Evolutionary conservation across 2,888 invertebrate genomes (phyloP).

Genomic region (Asteroscopus sphinx): DNA sequence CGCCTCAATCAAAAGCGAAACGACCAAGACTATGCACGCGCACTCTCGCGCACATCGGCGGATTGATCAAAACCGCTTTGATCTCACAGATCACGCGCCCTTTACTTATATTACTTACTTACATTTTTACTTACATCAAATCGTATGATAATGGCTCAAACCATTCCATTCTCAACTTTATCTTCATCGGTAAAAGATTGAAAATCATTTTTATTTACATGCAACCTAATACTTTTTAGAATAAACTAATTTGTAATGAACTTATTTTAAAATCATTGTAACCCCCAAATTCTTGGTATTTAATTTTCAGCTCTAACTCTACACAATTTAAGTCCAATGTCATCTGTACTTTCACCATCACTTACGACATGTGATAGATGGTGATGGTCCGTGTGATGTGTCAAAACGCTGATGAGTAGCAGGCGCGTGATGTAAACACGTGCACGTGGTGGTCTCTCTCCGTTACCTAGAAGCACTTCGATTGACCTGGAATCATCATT

Average conservation of each 20-base stretch:
- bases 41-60: slow-evolving; percentile 72
- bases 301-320: slow-evolving; percentile 28
- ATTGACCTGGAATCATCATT: slow-evolving; percentile 55
- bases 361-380: slow-evolving; percentile 37
- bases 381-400: slow-evolving; percentile 73
- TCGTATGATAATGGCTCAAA: slow-evolving; percentile 53
- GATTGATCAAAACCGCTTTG: slow-evolving; percentile 84
- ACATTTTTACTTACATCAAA: slow-evolving; percentile 71
- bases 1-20: slow-evolving; percentile 59
- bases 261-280: slow-evolving; percentile 36
- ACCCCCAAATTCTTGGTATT: slow-evolving; percentile 1
- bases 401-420: slow-evolving; percentile 86
- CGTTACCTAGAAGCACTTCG: slow-evolving; percentile 58
- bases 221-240: slow-evolving; percentile 44
- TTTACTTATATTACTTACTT: slow-evolving; percentile 86
- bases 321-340: slow-evolving; percentile 38
- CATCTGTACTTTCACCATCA: background rate
- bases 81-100: slow-evolving; percentile 85
- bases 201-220: slow-evolving; percentile 21
- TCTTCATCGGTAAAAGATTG: background rate
- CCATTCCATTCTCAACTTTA: slow-evolving; percentile 44
- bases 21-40: slow-evolving; percentile 73
- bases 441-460: slow-evolving; percentile 70
- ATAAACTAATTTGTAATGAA: slow-evolving; percentile 31
- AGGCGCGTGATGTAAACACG: slow-evolving; percentile 83